Conservation (phyloP, 37 sponge, comb jelly and placozoan species). For the Axinella damicornis region DNA sequence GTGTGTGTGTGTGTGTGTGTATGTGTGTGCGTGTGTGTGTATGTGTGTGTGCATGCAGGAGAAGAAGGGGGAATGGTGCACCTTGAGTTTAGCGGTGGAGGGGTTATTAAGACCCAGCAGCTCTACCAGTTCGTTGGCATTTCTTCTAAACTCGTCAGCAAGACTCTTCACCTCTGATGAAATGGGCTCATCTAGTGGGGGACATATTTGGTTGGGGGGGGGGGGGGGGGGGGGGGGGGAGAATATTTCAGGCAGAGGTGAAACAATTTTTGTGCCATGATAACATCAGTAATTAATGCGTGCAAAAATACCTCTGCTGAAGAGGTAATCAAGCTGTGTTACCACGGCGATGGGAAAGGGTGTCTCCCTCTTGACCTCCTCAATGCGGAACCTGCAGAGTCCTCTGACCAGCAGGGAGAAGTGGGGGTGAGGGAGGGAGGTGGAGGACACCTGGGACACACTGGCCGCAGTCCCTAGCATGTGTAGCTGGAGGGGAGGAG, state of each 20-base stretch:
- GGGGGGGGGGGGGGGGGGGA: too few species aligned
- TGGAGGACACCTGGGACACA: constrained; percentile 51
- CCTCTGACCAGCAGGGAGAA: constrained; percentile 65
- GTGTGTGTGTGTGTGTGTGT: background rate
- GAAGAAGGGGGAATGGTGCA: too few species aligned
- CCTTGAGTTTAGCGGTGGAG: constrained; percentile 58
- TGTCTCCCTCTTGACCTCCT: constrained; percentile 45
- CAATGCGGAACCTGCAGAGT: constrained; percentile 60
- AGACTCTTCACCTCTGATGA: constrained; percentile 26
- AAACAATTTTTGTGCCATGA: background rate
- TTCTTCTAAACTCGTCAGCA: constrained; percentile 36
- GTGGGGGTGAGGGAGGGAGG: constrained; percentile 48
- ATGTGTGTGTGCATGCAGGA: too few species aligned
- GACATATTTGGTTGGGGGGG: too few species aligned
- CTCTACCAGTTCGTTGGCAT: constrained; percentile 58
- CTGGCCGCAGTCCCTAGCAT: constrained; percentile 67
- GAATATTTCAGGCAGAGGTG: background rate
- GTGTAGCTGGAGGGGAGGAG: constrained; percentile 27
- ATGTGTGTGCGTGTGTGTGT: background rate
- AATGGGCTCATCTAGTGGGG: constrained; percentile 5
- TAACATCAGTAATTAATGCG: background rate
- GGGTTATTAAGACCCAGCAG: constrained; percentile 45
- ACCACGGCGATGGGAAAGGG: constrained; percentile 59
- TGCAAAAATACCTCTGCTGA: constrained; percentile 4
- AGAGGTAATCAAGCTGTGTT: constrained; percentile 68